phyloP scores from a whole-genome alignment of 1,140 invertebrate genomes.

The Gonioctena quinquepunctata region DNA sequence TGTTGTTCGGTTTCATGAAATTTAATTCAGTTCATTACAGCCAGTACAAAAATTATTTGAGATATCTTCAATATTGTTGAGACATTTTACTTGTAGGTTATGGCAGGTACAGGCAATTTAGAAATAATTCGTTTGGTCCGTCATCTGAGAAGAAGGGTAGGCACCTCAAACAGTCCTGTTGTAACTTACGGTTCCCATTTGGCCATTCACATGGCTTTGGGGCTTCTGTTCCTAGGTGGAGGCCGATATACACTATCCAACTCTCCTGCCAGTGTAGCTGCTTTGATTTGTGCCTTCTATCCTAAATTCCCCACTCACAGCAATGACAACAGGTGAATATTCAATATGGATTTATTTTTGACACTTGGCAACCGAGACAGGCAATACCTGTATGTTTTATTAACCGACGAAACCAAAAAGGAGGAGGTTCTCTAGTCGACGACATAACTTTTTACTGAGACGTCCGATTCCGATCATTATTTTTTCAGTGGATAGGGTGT shows the following conservation, averaged over 20 bases:
- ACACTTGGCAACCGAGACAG: too few relatives aligned
- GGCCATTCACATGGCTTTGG: conserved; percentile 92
- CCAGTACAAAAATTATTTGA: too few relatives aligned
- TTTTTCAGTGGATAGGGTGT: too few relatives aligned
- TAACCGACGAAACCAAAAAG: too few relatives aligned
- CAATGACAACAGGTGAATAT: conserved; percentile 84
- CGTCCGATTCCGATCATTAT: too few relatives aligned
- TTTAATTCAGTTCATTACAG: too few relatives aligned
- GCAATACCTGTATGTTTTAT: too few relatives aligned
- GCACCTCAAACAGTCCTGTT: conserved; percentile 63
- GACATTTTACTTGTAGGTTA: conserved; percentile 66
- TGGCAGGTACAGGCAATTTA: conserved; percentile 92
- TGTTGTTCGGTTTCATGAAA: too few relatives aligned
- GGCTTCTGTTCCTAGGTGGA: conserved; percentile 91
- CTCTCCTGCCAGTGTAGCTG: conserved; percentile 81
- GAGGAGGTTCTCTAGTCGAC: too few relatives aligned
- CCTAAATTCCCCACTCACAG: conserved; percentile 96
- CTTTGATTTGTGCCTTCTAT: conserved; percentile 89
- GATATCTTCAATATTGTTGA: too few relatives aligned
- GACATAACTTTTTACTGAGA: too few relatives aligned
- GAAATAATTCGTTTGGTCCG: conserved; percentile 84
- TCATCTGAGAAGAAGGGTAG: conserved; percentile 75
- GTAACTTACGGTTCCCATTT: conserved; percentile 92
- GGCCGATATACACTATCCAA: conserved; percentile 87
- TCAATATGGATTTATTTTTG: not conserved